Base-by-base conservation (phyloP, 1,140 invertebrate species). In the Teleogryllus occipitalis region DNA sequence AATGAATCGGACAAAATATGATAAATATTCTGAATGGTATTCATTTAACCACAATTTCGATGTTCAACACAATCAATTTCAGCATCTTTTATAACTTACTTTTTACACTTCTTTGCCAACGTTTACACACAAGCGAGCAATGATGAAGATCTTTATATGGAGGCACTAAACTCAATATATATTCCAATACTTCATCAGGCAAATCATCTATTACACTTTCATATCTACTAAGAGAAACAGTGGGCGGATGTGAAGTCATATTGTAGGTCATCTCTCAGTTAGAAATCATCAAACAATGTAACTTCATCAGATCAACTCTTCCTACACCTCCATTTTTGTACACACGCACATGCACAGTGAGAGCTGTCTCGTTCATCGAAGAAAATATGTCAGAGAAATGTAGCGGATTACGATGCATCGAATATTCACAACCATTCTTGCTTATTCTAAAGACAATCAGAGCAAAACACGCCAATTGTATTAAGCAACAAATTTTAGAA, bases 161-260 rank as follows among this genome's bases (percentile, higher is more conserved):
- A 80, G 96, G 94, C 82, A 98, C 87, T 84, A 96, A 90, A 81
- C 92, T 91, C 80, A 98, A 89, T 84, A 98, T 97, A 85, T 96
- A 96, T 86, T 98, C 96, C 78, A 98, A 87, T 76, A 98, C 91
- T 90, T 98, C 96, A 86, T 97, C 95, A 10, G 97, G 96, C 80
- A 98, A 87, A 48, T 75, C 74, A 76, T 76, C 79, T 48, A 79
- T 15, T 15, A 72, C 47, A 47, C 79, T 75, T 39, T 75, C 76
- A 21, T 21, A 77, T 77, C 21, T 77, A 47, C 47, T 77, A 21
- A 77, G 48, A 7, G 76, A 77, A 12, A 47, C 39, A 77, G 8
- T 12, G 21, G 76, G 76, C 46, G 47, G 8, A 49, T 77, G 22
- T 48, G 76, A 77, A 47, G 47, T 49, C 76, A 77, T 77, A 21